Evolutionary conservation across 2,888 invertebrate genomes (phyloP), one percentile per base, ranked within the genome.

Genomic region (Ichneumoninae sp.): DNA sequence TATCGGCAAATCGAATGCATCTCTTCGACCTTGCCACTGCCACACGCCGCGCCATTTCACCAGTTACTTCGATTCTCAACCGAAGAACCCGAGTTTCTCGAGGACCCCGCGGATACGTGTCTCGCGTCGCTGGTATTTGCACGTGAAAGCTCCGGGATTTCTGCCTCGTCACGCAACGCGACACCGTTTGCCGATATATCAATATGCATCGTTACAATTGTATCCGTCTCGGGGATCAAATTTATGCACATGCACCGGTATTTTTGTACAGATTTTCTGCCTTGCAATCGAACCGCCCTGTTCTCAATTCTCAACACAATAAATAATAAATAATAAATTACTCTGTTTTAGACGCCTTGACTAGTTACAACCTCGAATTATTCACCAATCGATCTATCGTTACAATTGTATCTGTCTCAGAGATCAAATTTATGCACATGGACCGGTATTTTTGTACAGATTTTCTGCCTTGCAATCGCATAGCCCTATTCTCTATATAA

Each of bases 1-100:
- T 74, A 77, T 80, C 69, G 68, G 80, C 69, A 84, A 84, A 84
- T 84, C 80, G 84, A 84, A 81, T 78, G 78, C 84, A 74, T 84
- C 69, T 57, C 65, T 72, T 52, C 40, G 66, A 65, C 26, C 50
- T 40, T 75, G 77, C 70, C 40, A 76, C 65, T 72, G n/a, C 65
- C 50, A 10, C n/a, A 66, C 33, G 13, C 44, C 36, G 33, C 52
- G 47, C 57, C 66, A 62, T 47, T 72, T 70, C 30, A n/a, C 33
- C 36, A 70, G 62, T 80, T 72, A 47, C 68, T 77, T 44, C 40
- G 62, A 76, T 70, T 54, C 30, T 40, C 33, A 40, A 26, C 47
- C 33, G 50, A 69, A 13, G 68, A 57, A 68, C 8, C 33, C 19
- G 57, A 66, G 66, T 60, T 74, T 69, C 62, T 54, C 13, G 52